Evolutionary conservation across 30 jellyfish, hydroid and myxozoan genomes (phyloP).

Genomic region (Hydractinia echinata): DNA sequence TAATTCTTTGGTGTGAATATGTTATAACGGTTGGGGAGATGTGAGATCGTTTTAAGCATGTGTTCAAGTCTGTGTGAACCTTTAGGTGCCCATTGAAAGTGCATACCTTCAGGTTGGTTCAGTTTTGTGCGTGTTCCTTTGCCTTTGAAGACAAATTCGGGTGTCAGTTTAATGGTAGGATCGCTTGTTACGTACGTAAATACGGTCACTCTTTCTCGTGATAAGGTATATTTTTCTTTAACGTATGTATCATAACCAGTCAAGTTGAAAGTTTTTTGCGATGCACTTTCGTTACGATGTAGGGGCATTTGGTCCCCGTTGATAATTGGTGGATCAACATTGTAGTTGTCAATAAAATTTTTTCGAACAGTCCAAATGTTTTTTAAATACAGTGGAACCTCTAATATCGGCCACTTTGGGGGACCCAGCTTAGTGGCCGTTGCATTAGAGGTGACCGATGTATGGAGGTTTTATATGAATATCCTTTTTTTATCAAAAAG

Average conservation of each 20-base stretch:
- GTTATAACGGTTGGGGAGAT: too few relatives aligned
- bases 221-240: conserved; percentile 30
- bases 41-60: conserved; percentile 41
- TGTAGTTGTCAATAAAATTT: conserved; percentile 39
- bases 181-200: conserved; percentile 46
- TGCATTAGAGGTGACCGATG: too few relatives aligned
- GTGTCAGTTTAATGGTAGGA: conserved; percentile 13
- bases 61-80: conserved; percentile 45
- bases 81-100: conserved; percentile 50
- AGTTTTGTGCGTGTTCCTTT: conserved; percentile 40
- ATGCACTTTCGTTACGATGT: conserved; percentile 29
- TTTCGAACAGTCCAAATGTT: conserved; percentile 54
- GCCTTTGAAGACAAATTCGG: conserved; percentile 48
- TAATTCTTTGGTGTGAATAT: conserved; percentile 45
- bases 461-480: too few relatives aligned
- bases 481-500: too few relatives aligned
- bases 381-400: too few relatives aligned
- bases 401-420: too few relatives aligned
- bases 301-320: conserved; percentile 62
- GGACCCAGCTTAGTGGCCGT: too few relatives aligned
- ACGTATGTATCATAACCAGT: conserved; percentile 52
- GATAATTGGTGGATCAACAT: conserved; percentile 73
- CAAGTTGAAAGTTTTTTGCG: conserved; percentile 43
- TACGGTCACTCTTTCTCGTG: conserved; percentile 26
- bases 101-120: conserved; percentile 27